Evolutionary conservation across 92 coral and sea anemone genomes (phyloP).

Genomic region (Epizoanthus ramosus): DNA sequence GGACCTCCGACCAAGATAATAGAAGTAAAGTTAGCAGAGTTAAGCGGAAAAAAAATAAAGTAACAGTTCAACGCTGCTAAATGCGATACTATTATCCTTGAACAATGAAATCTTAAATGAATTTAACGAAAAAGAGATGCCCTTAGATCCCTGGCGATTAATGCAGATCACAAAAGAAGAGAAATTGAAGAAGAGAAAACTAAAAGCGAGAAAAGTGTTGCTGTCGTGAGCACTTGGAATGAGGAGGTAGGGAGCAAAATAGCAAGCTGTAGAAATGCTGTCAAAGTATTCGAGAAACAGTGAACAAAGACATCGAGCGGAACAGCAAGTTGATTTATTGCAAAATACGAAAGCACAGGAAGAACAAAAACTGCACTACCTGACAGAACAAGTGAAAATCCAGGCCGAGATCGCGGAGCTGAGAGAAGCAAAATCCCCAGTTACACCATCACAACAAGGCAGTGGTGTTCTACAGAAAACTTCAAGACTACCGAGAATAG

Average conservation of each 20-base stretch:
- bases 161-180: neutral
- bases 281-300: no score
- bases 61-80: conserved; percentile 3
- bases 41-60: no score
- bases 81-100: neutral
- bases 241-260: no score
- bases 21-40: no score
- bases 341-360: neutral
- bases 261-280: no score
- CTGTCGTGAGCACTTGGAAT: no score
- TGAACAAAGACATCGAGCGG: no score
- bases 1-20: no score
- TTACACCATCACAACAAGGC: neutral
- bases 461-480: neutral
- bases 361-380: neutral
- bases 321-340: neutral
- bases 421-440: neutral
- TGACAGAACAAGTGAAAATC: neutral
- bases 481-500: neutral
- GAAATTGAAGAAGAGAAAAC: neutral
- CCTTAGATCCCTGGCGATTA: neutral
- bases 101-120: neutral
- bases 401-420: neutral
- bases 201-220: neutral
- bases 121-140: neutral